A percentile compares a stretch with the other conserved stretches of the same genome.
Conservation (phyloP, 2,113 vertebrate species). For the Ochotona curzoniae region DNA sequence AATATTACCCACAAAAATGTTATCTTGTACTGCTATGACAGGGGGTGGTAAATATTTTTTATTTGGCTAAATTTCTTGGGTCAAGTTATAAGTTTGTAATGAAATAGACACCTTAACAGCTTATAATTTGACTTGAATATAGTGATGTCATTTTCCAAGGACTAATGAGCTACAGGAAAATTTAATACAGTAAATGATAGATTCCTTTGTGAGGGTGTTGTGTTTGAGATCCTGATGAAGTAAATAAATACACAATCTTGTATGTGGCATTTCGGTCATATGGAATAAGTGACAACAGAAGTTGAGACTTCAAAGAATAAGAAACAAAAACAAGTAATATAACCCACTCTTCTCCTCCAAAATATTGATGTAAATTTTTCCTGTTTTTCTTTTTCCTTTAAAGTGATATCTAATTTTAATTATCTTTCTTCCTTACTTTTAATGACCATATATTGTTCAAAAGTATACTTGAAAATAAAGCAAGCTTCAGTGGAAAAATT, state of each 20-base stretch:
- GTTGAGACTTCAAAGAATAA: not conserved
- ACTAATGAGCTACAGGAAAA: not conserved
- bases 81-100: too few species aligned
- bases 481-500: not conserved
- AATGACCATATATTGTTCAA: not conserved
- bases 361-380: not conserved
- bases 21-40: not conserved
- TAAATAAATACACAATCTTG: not conserved
- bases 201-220: not conserved
- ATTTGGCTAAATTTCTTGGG: too few species aligned
- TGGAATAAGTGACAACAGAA: not conserved
- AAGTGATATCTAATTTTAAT: not conserved
- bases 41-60: not conserved
- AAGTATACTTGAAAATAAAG: not conserved
- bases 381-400: not conserved
- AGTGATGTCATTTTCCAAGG: not conserved
- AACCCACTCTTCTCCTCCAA: not conserved
- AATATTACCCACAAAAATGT: not conserved
- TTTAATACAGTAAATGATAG: not conserved
- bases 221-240: not conserved
- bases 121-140: not conserved
- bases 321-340: not conserved
- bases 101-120: not conserved
- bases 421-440: not conserved
- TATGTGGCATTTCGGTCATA: too few species aligned